Evolutionary conservation across 2,797 vertebrate species (phyloP).

Genomic region (Xenops minutus): DNA sequence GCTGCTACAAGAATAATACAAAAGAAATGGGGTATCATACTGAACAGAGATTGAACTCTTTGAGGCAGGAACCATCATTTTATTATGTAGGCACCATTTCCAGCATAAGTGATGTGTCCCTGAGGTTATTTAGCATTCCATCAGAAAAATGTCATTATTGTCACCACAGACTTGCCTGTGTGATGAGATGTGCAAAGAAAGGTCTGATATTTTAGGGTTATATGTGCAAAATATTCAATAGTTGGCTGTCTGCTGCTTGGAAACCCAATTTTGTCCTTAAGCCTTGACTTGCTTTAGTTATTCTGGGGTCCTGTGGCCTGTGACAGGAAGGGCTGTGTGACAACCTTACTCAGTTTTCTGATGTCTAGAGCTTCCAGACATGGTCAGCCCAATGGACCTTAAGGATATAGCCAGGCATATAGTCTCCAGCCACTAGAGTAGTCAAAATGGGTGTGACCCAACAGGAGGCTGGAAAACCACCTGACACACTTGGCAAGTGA

Average conservation of each 20-base stretch:
- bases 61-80: not conserved
- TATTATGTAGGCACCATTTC: not conserved
- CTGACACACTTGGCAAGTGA: constrained; percentile 60
- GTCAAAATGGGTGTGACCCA: constrained; percentile 24
- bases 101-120: not conserved
- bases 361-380: not conserved
- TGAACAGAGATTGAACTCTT: not conserved
- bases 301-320: not conserved
- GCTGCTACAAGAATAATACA: not conserved
- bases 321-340: not conserved
- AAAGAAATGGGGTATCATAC: not conserved
- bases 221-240: not conserved
- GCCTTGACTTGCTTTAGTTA: not conserved
- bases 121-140: not conserved
- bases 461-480: constrained; percentile 37
- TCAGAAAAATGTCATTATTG: not conserved
- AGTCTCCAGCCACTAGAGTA: not conserved
- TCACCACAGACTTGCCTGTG: not conserved
- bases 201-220: not conserved
- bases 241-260: not conserved
- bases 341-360: not conserved
- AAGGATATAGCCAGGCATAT: not conserved
- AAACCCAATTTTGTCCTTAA: not conserved
- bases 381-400: not conserved
- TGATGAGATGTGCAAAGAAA: not conserved